Evolutionary conservation across 2,113 vertebrate species (phyloP), one percentile per base, ranked within the genome.

Genomic region (Eclectus roratus): DNA sequence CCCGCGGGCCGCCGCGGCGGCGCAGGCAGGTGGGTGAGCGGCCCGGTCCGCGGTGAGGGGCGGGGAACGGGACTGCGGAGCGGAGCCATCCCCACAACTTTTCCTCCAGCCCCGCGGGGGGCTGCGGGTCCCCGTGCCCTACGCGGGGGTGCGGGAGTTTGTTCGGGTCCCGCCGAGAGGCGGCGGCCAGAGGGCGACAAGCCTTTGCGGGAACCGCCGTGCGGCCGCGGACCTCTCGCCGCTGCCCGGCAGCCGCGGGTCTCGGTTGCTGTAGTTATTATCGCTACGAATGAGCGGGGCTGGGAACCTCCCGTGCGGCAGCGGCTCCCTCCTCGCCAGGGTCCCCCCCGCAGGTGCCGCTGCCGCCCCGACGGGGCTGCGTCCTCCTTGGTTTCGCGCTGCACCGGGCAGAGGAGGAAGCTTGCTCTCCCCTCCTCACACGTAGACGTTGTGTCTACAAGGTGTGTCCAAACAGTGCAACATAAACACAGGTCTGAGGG

Each of bases 11-110:
- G 95, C 97, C 98, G 97, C 98, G 88, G 98, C 99, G 39, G 98
- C 98, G 43, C 99, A 99, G 95, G 98, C 99, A 99, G 99, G 99
- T 99, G 98, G 98, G 99, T 98, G 91, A 49, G 85, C 81, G 71
- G 63, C 17, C 53, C 17, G 49, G 60, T 8, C 3, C 25, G 63
- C 27, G 68, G 44, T 2, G 60, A 27, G 80, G 55, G 47, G 25
- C 11, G 39, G 58, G 55, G 19, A 44, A 9, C 7, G 21, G 41
- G 18, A 28, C 17, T 56, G 64, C 20, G 52, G 55, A 49, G 84
- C 71, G 52, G 58, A 44, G 44, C 28, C 39, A 31, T 41, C 16
- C 46, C 18, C 18, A 25, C 23, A 84, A 89, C 60, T 93, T 88
- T 80, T 60, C 15, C 19, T 9, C 9, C 7, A 31, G 49, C 47